Conservation (phyloP, 2,888 invertebrate genomes). For the Bombyx huttoni region DNA sequence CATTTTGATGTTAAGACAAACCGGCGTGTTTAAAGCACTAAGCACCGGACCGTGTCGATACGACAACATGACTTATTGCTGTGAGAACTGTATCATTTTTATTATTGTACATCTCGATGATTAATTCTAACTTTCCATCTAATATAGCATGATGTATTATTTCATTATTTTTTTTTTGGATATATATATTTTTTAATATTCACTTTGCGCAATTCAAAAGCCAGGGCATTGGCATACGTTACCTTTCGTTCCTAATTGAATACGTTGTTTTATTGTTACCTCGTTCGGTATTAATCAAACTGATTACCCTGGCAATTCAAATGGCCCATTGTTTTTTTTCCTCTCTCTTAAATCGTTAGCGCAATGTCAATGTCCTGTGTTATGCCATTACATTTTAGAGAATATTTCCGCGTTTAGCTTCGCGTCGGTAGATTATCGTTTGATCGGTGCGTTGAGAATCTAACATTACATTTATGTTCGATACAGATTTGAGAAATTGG, state of each 20-base stretch:
- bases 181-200: conserved; percentile 62
- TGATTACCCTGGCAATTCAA: conserved; percentile 65
- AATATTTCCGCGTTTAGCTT: conserved; percentile 4
- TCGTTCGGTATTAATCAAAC: conserved; percentile 68
- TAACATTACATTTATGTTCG: conserved; percentile 69
- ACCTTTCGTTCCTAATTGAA: conserved; percentile 68
- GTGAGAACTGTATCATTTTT: conserved; percentile 60
- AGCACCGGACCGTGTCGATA: conserved; percentile 52
- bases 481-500: conserved; percentile 97
- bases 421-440: conserved; percentile 21
- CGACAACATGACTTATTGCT: conserved; percentile 54
- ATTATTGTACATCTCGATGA: conserved; percentile 57
- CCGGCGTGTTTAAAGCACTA: conserved; percentile 40
- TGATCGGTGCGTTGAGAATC: conserved; percentile 52
- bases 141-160: conserved; percentile 70
- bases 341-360: conserved; percentile 52
- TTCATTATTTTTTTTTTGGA: conserved; percentile 63
- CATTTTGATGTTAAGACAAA: conserved; percentile 65
- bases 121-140: conserved; percentile 64
- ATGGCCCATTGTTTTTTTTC: conserved; percentile 66
- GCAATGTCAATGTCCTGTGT: conserved; percentile 80
- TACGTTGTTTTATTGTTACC: conserved; percentile 66
- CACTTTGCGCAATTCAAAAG: conserved; percentile 74
- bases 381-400: conserved; percentile 34
- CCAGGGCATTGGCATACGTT: conserved; percentile 93